Percentiles rank a stretch among this genome's conserved stretches.
Conservation (phyloP, 2,888 invertebrate genomes). For the Acanthosepion pharaonis region DNA sequence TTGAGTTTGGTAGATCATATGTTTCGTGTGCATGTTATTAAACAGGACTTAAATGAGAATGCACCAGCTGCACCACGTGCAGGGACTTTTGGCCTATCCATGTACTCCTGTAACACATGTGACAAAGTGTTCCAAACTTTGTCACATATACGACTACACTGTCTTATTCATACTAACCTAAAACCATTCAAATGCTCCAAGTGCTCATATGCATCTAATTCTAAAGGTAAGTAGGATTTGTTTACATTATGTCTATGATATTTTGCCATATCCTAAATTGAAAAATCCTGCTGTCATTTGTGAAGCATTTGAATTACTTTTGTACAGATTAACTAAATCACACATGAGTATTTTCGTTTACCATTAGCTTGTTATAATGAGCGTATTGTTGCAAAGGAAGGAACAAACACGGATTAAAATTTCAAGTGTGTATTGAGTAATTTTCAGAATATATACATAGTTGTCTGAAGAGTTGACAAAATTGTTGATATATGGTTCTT, state of each 20-base stretch:
- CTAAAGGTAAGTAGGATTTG: constrained; percentile 66
- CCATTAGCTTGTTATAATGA: constrained; percentile 68
- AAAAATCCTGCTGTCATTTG: too few species aligned
- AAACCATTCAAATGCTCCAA: constrained; percentile 72
- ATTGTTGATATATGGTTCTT: too few species aligned
- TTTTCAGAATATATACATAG: too few species aligned
- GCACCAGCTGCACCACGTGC: constrained; percentile 57
- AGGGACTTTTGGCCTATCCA: constrained; percentile 61
- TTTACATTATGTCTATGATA: background rate
- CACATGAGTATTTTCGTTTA: constrained; percentile 51
- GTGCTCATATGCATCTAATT: constrained; percentile 70
- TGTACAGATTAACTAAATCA: background rate
- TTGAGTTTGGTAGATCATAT: constrained; percentile 67
- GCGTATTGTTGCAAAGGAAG: constrained; percentile 62
- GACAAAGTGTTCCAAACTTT: constrained; percentile 73
- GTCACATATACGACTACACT: constrained; percentile 73
- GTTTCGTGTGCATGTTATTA: constrained; percentile 66
- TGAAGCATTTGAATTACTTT: too few species aligned
- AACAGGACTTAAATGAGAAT: constrained; percentile 71
- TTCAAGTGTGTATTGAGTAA: constrained; percentile 57
- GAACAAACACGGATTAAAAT: constrained; percentile 68
- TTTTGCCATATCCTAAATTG: background rate
- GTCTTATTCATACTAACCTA: constrained; percentile 71
- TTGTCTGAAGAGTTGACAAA: too few species aligned
- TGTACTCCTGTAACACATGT: constrained; percentile 73